Base-by-base conservation (phyloP, 1,140 invertebrate species). In the Episyrphus balteatus region DNA sequence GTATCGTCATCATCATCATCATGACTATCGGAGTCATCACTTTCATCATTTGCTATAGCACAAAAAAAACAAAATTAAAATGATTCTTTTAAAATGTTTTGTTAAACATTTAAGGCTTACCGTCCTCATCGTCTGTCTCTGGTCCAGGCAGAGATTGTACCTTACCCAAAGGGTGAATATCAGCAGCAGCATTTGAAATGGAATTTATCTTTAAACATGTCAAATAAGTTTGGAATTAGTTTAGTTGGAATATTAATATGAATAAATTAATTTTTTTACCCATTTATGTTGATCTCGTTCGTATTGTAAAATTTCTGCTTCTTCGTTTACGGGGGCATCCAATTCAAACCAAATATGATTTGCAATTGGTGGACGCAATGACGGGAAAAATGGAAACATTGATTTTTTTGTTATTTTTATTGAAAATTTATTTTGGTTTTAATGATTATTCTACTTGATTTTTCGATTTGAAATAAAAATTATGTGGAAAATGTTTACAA, bases 1-100 rank as follows among this genome's bases (percentile, higher is more conserved):
- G 62, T 65, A 44, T 67, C 64, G 19, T 67, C 64, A 37, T 67
- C 64, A 31, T 66, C 63, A 38, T 67, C 61, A 32, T 66, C 64
- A 32, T 66, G 61, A 32, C 63, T 67, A 41, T 67, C 64, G 1
- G 64, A 61, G 40, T 67, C 64, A 36, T 67, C 64, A 33, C 64
- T 67, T 32, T 67, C 64, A 40, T 67, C 64, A 40, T 66, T 67
- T 3, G 61, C 64, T 66, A 13, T 1, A 33, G 12, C 1, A 42
- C 50, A 13, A 12, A 51, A 17, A 14, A 15, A 2, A 14, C 12
- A 21, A 34, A 17, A 10, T 32, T 30, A 15, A 36, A n/a, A 9
- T 15, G n/a, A n/a, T n/a, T n/a, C n/a, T 26, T 26, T 3, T 26
- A 26, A 26, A 14, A 21, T 30, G 11, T 31, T 43, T 31, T 31